Base-by-base conservation (phyloP, 1,140 invertebrate genomes). In the Brachionus plicatilis region DNA sequence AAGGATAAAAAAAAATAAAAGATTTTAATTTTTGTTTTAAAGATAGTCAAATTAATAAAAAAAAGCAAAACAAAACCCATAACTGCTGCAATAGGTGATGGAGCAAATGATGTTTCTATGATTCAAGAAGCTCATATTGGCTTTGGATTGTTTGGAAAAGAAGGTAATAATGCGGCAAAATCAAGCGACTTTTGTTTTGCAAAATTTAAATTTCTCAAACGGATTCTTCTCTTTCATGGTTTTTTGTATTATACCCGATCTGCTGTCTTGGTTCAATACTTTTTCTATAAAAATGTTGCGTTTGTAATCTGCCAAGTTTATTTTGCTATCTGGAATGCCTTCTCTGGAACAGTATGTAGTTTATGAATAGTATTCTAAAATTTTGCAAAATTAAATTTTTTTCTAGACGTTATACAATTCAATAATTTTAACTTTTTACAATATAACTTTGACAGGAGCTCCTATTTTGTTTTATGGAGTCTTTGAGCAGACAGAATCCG, bases 251-350 rank as follows among this genome's bases (percentile, higher is more conserved):
- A 98, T 87, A 98, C 98, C 90, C 91, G 97, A 41, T 91, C 98
- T 50, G 93, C 95, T 7, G 92, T 94, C 86, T 96, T 97, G 93
- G 94, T 97, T 87, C 91, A 96, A 8, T 97, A 96, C 89, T 98
- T 97, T 91, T 97, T 98, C 88, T 96, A 97, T 88, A 98, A 99
- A 90, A 99, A 99, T 90, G 98, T 99, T 92, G 96, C 97, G 82
- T 99, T 99, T 90, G 99, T 97, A n/a, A 91, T 99, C 33, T 97
- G 96, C 90, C 96, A 99, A 90, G 97, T 99, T 89, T 99, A 97
- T 97, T 99, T 95, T 92, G 96, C 96, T 56, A 98, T 99, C 89
- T 99, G 98, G 91, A 99, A 96, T 90, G 97, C 97, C 88, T 99
- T 99, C 89, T 97, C 96, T 89, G 97, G 97, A 86, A 96, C 98